phyloP scores from a whole-genome alignment of 2,797 vertebrate species.

The Gastrophryne carolinensis region DNA sequence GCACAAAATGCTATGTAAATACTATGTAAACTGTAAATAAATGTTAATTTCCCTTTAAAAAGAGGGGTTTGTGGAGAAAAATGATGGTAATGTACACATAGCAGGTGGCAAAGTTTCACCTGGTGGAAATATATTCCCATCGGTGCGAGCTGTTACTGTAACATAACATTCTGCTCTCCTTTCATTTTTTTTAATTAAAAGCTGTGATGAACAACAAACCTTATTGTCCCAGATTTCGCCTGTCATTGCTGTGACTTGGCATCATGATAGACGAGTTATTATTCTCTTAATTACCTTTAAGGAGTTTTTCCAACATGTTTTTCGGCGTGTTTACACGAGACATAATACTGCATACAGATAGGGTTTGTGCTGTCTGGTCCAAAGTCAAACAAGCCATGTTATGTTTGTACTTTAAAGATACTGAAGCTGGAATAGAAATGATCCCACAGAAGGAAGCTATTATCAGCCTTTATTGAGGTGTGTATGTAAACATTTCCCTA shows the following conservation, averaged over 20 bases:
- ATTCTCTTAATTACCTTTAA: constrained; percentile 36
- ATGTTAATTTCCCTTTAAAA: constrained; percentile 5
- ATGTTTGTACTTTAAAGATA: neutral
- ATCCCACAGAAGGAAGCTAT: neutral
- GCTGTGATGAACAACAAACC: constrained; percentile 38
- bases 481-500: neutral
- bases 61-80: neutral
- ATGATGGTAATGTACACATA: constrained; percentile 28
- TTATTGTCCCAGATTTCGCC: constrained; percentile 38
- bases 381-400: neutral
- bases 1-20: too few species aligned
- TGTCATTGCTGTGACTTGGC: constrained; percentile 32
- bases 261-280: constrained; percentile 46
- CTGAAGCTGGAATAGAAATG: neutral
- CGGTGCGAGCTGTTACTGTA: constrained; percentile 35
- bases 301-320: constrained; percentile 1
- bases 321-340: constrained; percentile 22
- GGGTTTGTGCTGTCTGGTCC: neutral
- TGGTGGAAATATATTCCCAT: constrained; percentile 46
- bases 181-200: constrained; percentile 53
- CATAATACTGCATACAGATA: neutral
- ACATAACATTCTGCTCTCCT: constrained; percentile 42
- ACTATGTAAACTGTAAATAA: too few species aligned
- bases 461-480: neutral
- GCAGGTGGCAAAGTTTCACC: constrained; percentile 42